Conservation (phyloP, 1,140 invertebrate genomes). For the Tribolium castaneum region DNA sequence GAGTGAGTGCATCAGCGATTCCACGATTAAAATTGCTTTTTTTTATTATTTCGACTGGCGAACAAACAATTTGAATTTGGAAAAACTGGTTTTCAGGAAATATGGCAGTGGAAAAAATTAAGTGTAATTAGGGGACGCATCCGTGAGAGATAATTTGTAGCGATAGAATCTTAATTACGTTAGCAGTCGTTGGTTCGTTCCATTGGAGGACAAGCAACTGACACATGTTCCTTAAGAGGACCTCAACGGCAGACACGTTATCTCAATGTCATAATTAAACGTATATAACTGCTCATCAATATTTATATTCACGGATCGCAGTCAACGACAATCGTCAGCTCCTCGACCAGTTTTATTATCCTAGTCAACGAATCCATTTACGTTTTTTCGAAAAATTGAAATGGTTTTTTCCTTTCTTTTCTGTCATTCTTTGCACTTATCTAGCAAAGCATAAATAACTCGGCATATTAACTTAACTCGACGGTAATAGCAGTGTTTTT, state of each 20-base stretch:
- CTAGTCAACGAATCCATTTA: neutral
- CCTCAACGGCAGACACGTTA: conserved; percentile 25
- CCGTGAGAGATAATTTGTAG: conserved; percentile 38
- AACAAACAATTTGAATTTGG: no score
- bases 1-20: conserved; percentile 1
- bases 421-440: neutral
- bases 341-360: conserved; percentile 12
- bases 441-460: conserved; percentile 33
- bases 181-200: conserved; percentile 28
- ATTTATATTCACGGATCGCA: conserved; percentile 14
- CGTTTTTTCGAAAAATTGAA: conserved; percentile 26
- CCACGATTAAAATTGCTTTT: neutral
- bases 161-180: conserved; percentile 41
- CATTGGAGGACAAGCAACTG: conserved; percentile 22
- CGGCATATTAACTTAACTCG: conserved; percentile 39
- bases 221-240: conserved; percentile 38
- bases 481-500: conserved; percentile 45
- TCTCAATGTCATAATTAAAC: conserved; percentile 41
- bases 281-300: conserved; percentile 39
- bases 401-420: conserved; percentile 3
- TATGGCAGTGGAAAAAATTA: neutral
- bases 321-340: conserved; percentile 14
- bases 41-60: no score
- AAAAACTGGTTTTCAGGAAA: neutral
- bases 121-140: conserved; percentile 35